A percentile compares a stretch with the other conserved stretches of the same genome.
phyloP scores from a whole-genome alignment of 1,140 invertebrate genomes.

The Heliconius himera region DNA sequence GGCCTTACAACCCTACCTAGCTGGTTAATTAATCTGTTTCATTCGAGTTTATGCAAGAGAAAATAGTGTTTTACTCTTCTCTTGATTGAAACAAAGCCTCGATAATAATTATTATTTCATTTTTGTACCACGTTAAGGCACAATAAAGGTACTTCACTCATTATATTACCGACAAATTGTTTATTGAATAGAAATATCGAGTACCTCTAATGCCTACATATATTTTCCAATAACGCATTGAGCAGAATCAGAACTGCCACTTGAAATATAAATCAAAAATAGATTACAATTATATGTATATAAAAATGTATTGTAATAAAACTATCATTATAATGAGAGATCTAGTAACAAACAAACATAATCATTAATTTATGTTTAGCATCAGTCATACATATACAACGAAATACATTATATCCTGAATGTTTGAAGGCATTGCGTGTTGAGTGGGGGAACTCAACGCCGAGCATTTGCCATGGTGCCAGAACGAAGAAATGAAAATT shows the following conservation, averaged over 20 bases:
- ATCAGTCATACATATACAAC: too few relatives aligned
- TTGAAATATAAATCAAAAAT: neutral
- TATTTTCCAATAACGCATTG: neutral
- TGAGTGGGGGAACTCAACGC: too few relatives aligned
- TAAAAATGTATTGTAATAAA: neutral
- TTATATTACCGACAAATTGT: neutral
- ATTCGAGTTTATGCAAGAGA: conserved; percentile 34
- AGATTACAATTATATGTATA: neutral
- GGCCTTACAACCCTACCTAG: conserved; percentile 40
- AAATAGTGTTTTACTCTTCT: conserved; percentile 20
- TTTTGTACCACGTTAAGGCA: neutral
- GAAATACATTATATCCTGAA: too few relatives aligned
- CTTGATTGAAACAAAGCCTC: conserved; percentile 2
- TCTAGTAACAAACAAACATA: too few relatives aligned
- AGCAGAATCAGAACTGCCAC: neutral
- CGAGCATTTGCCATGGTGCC: too few relatives aligned
- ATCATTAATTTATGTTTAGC: too few relatives aligned
- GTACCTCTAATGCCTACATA: neutral
- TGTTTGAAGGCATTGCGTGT: too few relatives aligned
- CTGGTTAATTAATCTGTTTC: conserved; percentile 42
- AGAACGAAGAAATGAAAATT: too few relatives aligned
- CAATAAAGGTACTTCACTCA: neutral
- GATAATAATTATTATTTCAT: neutral
- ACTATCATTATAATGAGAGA: neutral
- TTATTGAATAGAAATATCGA: neutral